Evolutionary conservation across 1,140 invertebrate genomes (phyloP).

Genomic region (Drosophila arawakana): DNA sequence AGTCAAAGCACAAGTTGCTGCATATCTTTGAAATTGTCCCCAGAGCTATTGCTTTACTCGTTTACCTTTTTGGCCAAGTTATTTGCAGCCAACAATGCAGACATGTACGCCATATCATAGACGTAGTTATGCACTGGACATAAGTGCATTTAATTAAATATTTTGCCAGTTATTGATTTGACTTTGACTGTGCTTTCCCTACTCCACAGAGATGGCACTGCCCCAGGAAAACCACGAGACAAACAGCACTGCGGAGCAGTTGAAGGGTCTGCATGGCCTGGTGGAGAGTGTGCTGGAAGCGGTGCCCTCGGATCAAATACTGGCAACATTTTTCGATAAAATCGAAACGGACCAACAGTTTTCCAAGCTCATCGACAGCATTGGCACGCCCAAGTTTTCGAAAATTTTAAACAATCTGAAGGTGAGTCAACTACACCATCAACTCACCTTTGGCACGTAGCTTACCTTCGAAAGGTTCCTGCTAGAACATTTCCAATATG

Average conservation of each 20-base stretch:
- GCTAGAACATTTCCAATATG: conserved; percentile 38
- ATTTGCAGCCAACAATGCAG: conserved; percentile 41
- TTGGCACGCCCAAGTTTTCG: conserved; percentile 68
- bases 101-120: conserved; percentile 14
- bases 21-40: conserved; percentile 35
- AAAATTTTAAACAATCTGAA: conserved; percentile 68
- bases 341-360: conserved; percentile 75
- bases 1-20: conserved; percentile 10
- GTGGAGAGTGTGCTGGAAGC: conserved; percentile 72
- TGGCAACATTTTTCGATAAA: conserved; percentile 76
- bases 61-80: conserved; percentile 29
- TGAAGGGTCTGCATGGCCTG: conserved; percentile 72
- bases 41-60: conserved; percentile 5
- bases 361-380: conserved; percentile 65
- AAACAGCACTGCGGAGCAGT: conserved; percentile 31
- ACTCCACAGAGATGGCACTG: conserved; percentile 8
- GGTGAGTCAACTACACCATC: conserved; percentile 54
- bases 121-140: conserved; percentile 7
- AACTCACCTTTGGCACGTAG: conserved; percentile 28
- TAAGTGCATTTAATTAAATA: conserved; percentile 39
- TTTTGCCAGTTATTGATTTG: conserved; percentile 29
- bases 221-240: neutral
- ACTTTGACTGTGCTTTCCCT: conserved; percentile 4
- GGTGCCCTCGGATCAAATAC: conserved; percentile 76
- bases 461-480: conserved; percentile 41